phyloP scores from a whole-genome alignment of 1,140 invertebrate species.

The Reticulitermes speratus region DNA sequence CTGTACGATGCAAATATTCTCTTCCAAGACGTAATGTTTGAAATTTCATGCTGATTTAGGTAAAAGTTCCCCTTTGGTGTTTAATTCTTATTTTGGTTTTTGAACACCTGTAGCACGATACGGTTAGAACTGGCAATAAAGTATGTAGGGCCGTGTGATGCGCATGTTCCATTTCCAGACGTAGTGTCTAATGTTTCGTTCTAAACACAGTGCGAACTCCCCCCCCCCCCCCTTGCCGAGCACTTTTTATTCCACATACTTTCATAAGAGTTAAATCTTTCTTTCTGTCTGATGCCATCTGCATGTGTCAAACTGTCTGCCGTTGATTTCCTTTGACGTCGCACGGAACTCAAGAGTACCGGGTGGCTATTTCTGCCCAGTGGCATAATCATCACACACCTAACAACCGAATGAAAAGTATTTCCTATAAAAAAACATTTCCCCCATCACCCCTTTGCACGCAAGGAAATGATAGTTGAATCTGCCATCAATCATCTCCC shows the following conservation, averaged over 20 bases:
- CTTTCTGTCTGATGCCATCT: conserved; percentile 1
- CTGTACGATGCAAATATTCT: too few relatives aligned
- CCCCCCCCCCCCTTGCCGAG: not conserved
- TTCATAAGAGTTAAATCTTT: conserved; percentile 14
- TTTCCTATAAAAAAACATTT: not conserved
- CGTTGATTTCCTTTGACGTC: conserved; percentile 12
- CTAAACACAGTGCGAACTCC: not conserved
- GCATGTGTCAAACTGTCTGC: not conserved
- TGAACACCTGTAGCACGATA: not conserved
- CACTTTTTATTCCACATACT: not conserved
- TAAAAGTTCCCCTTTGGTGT: too few relatives aligned
- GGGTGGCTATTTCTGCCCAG: conserved; percentile 6
- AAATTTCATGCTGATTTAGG: too few relatives aligned
- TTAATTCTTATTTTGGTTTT: not conserved
- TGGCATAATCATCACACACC: conserved; percentile 23
- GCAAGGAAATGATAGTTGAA: not conserved
- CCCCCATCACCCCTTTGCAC: not conserved
- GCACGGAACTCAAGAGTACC: not conserved
- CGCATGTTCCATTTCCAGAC: not conserved
- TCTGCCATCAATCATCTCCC: conserved; percentile 21
- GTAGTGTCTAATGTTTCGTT: not conserved
- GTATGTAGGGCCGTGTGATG: not conserved
- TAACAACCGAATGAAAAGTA: conserved; percentile 4
- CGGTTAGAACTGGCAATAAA: not conserved
- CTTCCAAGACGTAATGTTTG: too few relatives aligned